These are phyloP conservation scores for Sinella curviseta DNA, from an alignment of 1,140 invertebrate genomes.

Conservation along the genomic window DNA sequence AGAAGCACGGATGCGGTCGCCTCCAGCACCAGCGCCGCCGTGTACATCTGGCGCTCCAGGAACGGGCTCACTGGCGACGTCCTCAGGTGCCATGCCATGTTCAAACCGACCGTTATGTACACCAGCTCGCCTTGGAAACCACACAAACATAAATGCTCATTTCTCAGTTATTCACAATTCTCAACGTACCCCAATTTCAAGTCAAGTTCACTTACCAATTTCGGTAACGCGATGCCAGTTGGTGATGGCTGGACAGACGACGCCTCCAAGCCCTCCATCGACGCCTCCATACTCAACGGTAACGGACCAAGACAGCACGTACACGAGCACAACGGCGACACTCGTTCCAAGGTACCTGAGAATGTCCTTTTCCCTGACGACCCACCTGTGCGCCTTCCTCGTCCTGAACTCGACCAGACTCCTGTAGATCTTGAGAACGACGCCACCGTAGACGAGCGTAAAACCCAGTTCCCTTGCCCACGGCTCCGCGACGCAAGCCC, in stretches of 20 bases:
- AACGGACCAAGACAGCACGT: slow-evolving; percentile 83
- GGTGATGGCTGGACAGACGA: slow-evolving; percentile 66
- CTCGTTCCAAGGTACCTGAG: slow-evolving; percentile 76
- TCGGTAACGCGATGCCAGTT: slow-evolving; percentile 90
- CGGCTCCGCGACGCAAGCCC: slow-evolving; percentile 76
- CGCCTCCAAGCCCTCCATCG: slow-evolving; percentile 47
- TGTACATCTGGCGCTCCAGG: slow-evolving; percentile 72
- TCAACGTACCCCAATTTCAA: too few species aligned
- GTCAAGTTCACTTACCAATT: slow-evolving; percentile 63
- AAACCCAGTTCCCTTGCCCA: slow-evolving; percentile 89
- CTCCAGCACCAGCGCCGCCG: slow-evolving; percentile 74
- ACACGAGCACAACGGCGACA: slow-evolving; percentile 74
- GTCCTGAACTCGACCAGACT: slow-evolving; percentile 70
- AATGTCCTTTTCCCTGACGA: slow-evolving; percentile 79
- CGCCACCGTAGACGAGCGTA: slow-evolving; percentile 84
- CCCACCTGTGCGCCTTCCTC: slow-evolving; percentile 72
- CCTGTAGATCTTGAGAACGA: slow-evolving; percentile 85
- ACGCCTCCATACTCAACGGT: slow-evolving; percentile 50
- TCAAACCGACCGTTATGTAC: slow-evolving; percentile 77
- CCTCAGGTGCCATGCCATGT: slow-evolving; percentile 75
- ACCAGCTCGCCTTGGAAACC: slow-evolving; percentile 71
- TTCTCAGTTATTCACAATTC: too few species aligned
- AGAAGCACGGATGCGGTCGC: background rate
- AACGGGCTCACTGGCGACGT: slow-evolving; percentile 78
- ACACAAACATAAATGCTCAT: too few species aligned